Evolutionary conservation across 2,888 invertebrate genomes (phyloP), one percentile per base, ranked within the genome.

Genomic region (Tenthredo scrophulariae): DNA sequence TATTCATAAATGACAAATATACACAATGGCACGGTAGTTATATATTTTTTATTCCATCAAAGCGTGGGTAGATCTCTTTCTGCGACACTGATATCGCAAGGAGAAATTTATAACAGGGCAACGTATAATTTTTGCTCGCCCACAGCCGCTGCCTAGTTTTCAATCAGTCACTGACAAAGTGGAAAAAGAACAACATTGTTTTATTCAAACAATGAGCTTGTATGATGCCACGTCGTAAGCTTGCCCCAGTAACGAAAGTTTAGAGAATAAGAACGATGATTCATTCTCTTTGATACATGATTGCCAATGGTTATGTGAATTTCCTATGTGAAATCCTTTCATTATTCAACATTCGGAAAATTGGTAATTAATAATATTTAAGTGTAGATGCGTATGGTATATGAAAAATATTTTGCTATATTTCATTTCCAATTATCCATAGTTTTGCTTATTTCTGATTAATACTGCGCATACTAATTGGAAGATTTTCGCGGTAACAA

Each of bases 21-120:
- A 87, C 87, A 84, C 26, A 89, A 91, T 91, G 91, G 91, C 90
- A 91, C 91, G 58, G 62, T 43, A 22, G 86, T 89, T 86, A 86
- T 87, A 87, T 87, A 87, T 85, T 46, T 50, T 50, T 83, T 87
- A 86, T 88, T 88, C 88, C 89, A 88, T 88, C 89, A 88, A 90
- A 86, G 80, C 85, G 87, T 86, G 86, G 86, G 87, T 88, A 82
- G 85, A 87, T 86, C 85, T 79, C 77, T 86, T 62, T 18, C 54
- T 7, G 46, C 50, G 29, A 18, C 29, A 9, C 54, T 50, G 50
- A 7, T 77, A n/a, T 50, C 7, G n/a, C 54, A 40, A 40, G 9
- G 15, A n/a, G 22, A 37, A 62, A 80, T 62, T 50, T 9, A 22
- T 26, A 58, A 79, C n/a, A 54, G 22, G 33, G 54, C 6, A 40